phyloP scores from a whole-genome alignment of 2,113 vertebrate genomes.

The Microcebus ravelobensis region DNA sequence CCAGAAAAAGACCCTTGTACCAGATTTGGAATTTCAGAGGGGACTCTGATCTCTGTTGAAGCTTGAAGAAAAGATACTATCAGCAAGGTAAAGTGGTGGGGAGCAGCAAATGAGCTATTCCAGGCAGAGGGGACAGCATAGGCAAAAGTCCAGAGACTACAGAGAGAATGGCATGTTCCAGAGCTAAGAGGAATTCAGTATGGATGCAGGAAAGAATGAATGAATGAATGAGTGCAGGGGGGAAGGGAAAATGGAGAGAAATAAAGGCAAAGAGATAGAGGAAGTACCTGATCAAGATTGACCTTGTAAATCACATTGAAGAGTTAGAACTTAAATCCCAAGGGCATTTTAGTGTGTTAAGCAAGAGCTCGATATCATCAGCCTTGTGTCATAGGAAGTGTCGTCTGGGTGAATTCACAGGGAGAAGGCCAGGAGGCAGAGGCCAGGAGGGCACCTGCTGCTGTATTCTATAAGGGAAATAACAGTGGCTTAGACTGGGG shows the following conservation, averaged over 20 bases:
- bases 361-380: neutral
- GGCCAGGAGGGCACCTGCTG: neutral
- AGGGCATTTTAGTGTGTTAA: neutral
- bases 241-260: neutral
- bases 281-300: neutral
- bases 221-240: neutral
- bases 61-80: neutral
- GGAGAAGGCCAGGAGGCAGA: neutral
- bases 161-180: neutral
- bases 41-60: neutral
- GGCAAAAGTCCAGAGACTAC: neutral
- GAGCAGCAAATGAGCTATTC: neutral
- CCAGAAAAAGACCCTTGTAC: neutral
- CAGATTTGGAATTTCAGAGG: neutral
- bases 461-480: neutral
- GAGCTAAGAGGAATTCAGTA: neutral
- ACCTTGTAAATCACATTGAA: neutral
- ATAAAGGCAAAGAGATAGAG: neutral
- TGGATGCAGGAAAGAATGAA: neutral
- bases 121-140: neutral
- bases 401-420: neutral
- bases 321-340: neutral
- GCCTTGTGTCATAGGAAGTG: neutral
- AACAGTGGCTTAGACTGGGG: neutral
- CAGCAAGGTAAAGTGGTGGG: neutral